phyloP scores from a whole-genome alignment of 53 echinoderm and acorn worm genomes.

The Zoroaster sp. region DNA sequence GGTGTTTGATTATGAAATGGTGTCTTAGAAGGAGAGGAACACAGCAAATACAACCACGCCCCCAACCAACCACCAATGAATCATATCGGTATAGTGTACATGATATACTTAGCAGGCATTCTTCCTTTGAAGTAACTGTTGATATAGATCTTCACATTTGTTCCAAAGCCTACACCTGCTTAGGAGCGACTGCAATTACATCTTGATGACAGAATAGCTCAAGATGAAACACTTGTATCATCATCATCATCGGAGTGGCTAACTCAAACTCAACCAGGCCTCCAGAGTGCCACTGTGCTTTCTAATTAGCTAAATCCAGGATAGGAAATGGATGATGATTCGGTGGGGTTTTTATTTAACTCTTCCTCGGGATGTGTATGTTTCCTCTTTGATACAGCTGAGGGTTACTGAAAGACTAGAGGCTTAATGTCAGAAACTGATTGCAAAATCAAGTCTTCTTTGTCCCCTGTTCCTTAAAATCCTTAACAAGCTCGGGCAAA shows the following conservation, averaged over 20 bases:
- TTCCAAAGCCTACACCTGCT: constrained; percentile 1
- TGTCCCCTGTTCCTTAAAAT: not conserved
- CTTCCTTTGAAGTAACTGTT: not conserved
- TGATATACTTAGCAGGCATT: too few relatives aligned
- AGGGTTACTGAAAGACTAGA: not conserved
- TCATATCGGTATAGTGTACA: too few relatives aligned
- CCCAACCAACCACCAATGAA: too few relatives aligned
- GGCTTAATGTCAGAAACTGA: not conserved
- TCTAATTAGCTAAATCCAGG: not conserved
- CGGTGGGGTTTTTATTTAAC: not conserved
- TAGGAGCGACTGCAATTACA: constrained; percentile 15
- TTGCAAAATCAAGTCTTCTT: not conserved
- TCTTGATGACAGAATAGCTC: not conserved
- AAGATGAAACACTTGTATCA: not conserved
- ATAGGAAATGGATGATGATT: not conserved
- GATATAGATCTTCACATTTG: not conserved
- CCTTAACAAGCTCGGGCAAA: not conserved
- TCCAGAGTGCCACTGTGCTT: not conserved
- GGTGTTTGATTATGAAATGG: too few relatives aligned
- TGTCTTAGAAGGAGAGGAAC: too few relatives aligned
- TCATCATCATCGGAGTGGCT: not conserved
- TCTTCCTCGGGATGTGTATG: not conserved
- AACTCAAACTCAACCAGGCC: not conserved
- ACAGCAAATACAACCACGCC: too few relatives aligned
- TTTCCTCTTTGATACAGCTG: not conserved